Conservation (phyloP, 2,888 invertebrate genomes). For the Drosophila dives region DNA sequence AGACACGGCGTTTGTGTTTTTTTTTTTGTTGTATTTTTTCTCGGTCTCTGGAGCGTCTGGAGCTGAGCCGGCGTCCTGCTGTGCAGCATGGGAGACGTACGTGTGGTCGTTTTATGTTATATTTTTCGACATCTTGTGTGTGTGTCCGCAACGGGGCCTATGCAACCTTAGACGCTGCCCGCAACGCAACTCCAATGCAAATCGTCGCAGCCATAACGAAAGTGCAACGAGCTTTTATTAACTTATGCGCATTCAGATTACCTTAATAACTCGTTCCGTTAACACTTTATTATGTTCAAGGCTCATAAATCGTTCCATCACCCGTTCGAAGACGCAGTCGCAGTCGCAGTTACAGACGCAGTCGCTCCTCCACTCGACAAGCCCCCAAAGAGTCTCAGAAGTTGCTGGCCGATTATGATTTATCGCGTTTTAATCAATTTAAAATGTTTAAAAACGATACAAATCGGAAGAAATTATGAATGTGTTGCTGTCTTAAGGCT, state of each 20-base stretch:
- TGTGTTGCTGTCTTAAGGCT: conserved; percentile 78
- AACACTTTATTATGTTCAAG: conserved; percentile 82
- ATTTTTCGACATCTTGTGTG: conserved; percentile 78
- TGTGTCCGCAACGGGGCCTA: conserved; percentile 59
- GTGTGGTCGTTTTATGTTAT: conserved; percentile 84
- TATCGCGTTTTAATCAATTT: conserved; percentile 84
- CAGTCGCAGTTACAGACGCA: conserved; percentile 24
- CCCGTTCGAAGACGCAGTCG: conserved; percentile 33
- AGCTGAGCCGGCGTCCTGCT: conserved; percentile 80
- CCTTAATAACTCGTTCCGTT: conserved; percentile 83
- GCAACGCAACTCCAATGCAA: conserved; percentile 54
- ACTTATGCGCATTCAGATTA: conserved; percentile 81
- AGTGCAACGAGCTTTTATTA: conserved; percentile 73
- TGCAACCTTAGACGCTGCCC: conserved; percentile 69
- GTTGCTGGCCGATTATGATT: conserved; percentile 82
- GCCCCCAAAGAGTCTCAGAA: conserved; percentile 34
- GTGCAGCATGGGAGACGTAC: conserved; percentile 84
- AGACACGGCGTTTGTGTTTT: conserved; percentile 70
- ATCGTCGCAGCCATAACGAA: conserved; percentile 56
- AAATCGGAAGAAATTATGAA: conserved; percentile 79
- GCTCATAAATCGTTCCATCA: conserved; percentile 82
- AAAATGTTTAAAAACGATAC: conserved; percentile 82
- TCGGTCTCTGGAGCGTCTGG: conserved; percentile 34
- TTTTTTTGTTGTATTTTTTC: conserved; percentile 25
- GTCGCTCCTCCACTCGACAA: conserved; percentile 8